These are phyloP conservation scores for Scaptomyza pallida DNA, from an alignment of 1,140 invertebrate genomes.

Conservation along the genomic window DNA sequence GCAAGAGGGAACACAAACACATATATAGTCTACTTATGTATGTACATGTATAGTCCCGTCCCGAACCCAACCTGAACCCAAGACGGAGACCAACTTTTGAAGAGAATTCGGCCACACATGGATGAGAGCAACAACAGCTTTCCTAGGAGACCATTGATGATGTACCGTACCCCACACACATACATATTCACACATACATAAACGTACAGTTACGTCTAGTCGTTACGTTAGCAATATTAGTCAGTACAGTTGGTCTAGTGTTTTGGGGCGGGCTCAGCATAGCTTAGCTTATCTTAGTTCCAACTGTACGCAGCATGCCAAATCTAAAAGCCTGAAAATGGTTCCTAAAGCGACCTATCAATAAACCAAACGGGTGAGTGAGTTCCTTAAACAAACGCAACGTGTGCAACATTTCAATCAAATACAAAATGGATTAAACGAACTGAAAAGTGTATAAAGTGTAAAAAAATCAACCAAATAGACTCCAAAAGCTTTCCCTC, in stretches of 20 bases:
- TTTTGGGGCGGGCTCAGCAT: constrained; percentile 26
- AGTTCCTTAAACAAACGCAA: constrained; percentile 60
- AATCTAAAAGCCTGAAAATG: constrained; percentile 26
- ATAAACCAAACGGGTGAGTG: constrained; percentile 66
- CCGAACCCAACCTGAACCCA: constrained; percentile 15
- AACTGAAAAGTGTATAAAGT: constrained; percentile 37
- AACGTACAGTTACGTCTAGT: constrained; percentile 14
- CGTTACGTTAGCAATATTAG: background rate
- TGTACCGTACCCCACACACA: constrained; percentile 6
- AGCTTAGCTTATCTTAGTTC: constrained; percentile 34
- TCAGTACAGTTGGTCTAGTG: constrained; percentile 9
- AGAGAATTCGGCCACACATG: constrained; percentile 28
- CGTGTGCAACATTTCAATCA: constrained; percentile 24
- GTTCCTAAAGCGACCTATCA: constrained; percentile 42
- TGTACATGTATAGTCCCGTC: background rate
- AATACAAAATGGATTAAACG: constrained; percentile 22
- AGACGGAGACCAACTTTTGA: constrained; percentile 33
- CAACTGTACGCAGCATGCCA: constrained; percentile 48
- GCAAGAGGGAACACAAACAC: constrained; percentile 9
- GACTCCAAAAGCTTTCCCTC: constrained; percentile 39
- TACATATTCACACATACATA: constrained; percentile 8
- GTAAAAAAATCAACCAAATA: constrained; percentile 18
- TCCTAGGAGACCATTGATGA: constrained; percentile 29
- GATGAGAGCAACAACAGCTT: constrained; percentile 34
- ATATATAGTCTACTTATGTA: constrained; percentile 7